These are phyloP conservation scores for Hippoglossus stenolepis DNA, from an alignment of 2,113 vertebrate species.

Conservation along the genomic window DNA sequence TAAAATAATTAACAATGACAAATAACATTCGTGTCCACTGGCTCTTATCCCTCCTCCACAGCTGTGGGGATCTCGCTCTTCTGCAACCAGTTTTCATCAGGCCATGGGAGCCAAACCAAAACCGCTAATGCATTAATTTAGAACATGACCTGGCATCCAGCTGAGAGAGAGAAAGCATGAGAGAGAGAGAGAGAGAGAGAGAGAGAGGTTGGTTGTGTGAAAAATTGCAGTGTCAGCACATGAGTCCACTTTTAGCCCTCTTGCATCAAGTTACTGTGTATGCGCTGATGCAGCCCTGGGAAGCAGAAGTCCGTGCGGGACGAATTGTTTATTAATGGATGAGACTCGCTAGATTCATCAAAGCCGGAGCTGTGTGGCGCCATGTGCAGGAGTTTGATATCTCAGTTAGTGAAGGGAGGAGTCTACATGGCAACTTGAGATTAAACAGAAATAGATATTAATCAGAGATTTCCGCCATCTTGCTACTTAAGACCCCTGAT, in stretches of 20 bases:
- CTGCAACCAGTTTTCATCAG: conserved; percentile 54
- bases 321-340: conserved; percentile 62
- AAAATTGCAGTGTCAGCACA: conserved; percentile 67
- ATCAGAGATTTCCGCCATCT: too few species aligned
- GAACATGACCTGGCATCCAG: conserved; percentile 53
- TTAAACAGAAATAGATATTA: neutral
- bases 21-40: conserved; percentile 54
- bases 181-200: neutral
- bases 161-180: conserved; percentile 6
- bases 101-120: conserved; percentile 28
- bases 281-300: conserved; percentile 66
- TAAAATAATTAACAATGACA: conserved; percentile 69
- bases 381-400: conserved; percentile 6
- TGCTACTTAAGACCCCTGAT: too few species aligned
- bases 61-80: conserved; percentile 44
- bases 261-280: conserved; percentile 59
- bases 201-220: conserved; percentile 7
- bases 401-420: neutral
- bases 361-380: conserved; percentile 10
- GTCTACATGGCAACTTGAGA: neutral
- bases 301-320: conserved; percentile 66
- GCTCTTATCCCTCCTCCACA: conserved; percentile 56
- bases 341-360: conserved; percentile 48
- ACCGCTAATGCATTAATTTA: conserved; percentile 65
- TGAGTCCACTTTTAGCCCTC: conserved; percentile 60